Evolutionary conservation across 2,113 vertebrate species (phyloP).

Genomic region (Chloroceryle aenea): DNA sequence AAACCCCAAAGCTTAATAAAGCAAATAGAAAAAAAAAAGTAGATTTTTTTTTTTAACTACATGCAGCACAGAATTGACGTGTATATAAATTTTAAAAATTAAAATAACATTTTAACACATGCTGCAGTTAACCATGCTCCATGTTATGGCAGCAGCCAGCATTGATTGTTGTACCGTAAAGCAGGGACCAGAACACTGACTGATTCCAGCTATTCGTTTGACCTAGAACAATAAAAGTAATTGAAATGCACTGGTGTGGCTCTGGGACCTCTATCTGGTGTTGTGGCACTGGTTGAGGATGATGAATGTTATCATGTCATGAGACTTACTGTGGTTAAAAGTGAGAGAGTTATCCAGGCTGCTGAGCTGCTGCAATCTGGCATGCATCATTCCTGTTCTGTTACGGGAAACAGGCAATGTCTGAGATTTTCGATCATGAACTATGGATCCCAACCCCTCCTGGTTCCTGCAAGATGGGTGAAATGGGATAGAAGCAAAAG

Average conservation of each 20-base stretch:
- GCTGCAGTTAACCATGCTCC: conserved; percentile 46
- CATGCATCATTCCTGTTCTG: conserved; percentile 99
- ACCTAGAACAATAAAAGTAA: conserved; percentile 73
- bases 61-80: not conserved
- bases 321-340: conserved; percentile 99
- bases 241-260: conserved; percentile 63
- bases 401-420: conserved; percentile 99
- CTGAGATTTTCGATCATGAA: conserved; percentile 99
- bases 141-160: conserved; percentile 64
- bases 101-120: not conserved
- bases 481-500: conserved; percentile 89
- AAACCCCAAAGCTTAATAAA: not conserved
- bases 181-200: conserved; percentile 10
- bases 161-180: not conserved
- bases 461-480: conserved; percentile 95
- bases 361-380: conserved; percentile 99
- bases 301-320: conserved; percentile 71
- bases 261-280: conserved; percentile 70
- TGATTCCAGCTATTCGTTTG: conserved; percentile 18
- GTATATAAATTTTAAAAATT: not conserved
- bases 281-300: conserved; percentile 70
- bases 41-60: not conserved
- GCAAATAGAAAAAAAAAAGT: not conserved
- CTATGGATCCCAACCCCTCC: conserved; percentile 95
- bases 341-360: conserved; percentile 99